Evolutionary conservation across 2,888 invertebrate genomes (phyloP).

Genomic region (Caenorhabditis panamensis): DNA sequence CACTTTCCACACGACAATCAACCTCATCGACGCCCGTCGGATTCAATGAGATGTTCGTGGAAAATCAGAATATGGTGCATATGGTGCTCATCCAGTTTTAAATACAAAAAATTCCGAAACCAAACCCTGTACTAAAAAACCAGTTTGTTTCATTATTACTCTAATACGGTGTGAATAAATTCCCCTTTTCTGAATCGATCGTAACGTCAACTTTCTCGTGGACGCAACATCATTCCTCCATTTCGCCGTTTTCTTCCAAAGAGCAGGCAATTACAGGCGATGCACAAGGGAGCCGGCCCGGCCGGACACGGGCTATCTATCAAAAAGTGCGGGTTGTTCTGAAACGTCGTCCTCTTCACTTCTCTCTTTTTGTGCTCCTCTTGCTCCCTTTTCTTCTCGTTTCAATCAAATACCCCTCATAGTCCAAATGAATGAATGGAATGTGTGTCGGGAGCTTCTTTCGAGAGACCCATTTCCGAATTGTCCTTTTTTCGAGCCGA

Average conservation of each 20-base stretch:
- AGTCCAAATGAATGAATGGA: slow-evolving; percentile 38
- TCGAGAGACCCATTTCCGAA: slow-evolving; percentile 11
- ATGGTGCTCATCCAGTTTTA: too few relatives aligned
- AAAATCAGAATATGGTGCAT: neutral
- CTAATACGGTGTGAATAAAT: slow-evolving; percentile 37
- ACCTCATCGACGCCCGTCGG: slow-evolving; percentile 27
- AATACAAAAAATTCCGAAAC: slow-evolving; percentile 1
- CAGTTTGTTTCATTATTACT: neutral
- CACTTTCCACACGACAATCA: slow-evolving; percentile 19
- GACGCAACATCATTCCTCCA: slow-evolving; percentile 1
- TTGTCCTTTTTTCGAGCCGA: slow-evolving; percentile 2
- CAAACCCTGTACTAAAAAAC: neutral
- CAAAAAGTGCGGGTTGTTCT: slow-evolving; percentile 29
- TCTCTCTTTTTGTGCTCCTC: slow-evolving; percentile 13
- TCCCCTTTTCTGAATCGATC: neutral
- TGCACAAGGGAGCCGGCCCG: neutral
- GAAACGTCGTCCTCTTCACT: neutral
- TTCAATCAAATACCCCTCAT: slow-evolving; percentile 50
- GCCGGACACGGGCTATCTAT: slow-evolving; percentile 46
- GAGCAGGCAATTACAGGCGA: slow-evolving; percentile 54
- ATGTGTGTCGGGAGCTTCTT: neutral
- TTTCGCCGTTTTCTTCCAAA: slow-evolving; percentile 25
- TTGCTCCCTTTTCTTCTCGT: neutral
- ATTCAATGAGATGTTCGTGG: neutral
- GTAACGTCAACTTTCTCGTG: neutral